Evolutionary conservation across 2,113 vertebrate genomes (phyloP).

Genomic region (Varanus salvator): DNA sequence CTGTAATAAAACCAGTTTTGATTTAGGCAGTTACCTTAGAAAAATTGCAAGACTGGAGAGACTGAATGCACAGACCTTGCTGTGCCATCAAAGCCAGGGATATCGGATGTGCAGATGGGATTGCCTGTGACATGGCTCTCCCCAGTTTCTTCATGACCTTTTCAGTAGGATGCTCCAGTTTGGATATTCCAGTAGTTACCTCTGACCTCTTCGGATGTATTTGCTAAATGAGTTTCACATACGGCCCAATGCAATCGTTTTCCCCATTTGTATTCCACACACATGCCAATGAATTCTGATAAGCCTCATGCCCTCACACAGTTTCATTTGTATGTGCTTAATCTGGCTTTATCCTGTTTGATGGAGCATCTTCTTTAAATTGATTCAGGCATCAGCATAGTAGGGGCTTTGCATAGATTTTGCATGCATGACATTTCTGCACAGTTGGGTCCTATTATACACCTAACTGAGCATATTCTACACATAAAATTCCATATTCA

Average conservation of each 20-base stretch:
- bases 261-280: conserved; percentile 70
- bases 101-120: neutral
- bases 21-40: neutral
- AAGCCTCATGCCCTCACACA: conserved; percentile 59
- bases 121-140: neutral
- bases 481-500: conserved; percentile 56
- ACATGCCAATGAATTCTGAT: conserved; percentile 57
- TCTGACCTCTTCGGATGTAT: conserved; percentile 2
- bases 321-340: conserved; percentile 76
- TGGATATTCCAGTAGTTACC: conserved; percentile 23
- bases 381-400: conserved; percentile 71
- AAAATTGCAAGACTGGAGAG: neutral
- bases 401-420: conserved; percentile 76
- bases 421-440: conserved; percentile 76
- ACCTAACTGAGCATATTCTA: conserved; percentile 67
- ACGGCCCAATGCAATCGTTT: conserved; percentile 46
- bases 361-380: conserved; percentile 73
- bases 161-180: neutral
- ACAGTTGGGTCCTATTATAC: conserved; percentile 74
- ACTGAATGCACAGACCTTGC: neutral
- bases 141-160: conserved; percentile 26
- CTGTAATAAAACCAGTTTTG: conserved; percentile 7
- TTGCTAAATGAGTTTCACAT: conserved; percentile 50
- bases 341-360: conserved; percentile 77
- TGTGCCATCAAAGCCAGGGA: conserved; percentile 2